Percentiles rank a stretch among this genome's conserved stretches.
These are phyloP conservation scores for Branchipolynoe longqiensis DNA, from an alignment of 2,888 invertebrate species.

Conservation along the genomic window DNA sequence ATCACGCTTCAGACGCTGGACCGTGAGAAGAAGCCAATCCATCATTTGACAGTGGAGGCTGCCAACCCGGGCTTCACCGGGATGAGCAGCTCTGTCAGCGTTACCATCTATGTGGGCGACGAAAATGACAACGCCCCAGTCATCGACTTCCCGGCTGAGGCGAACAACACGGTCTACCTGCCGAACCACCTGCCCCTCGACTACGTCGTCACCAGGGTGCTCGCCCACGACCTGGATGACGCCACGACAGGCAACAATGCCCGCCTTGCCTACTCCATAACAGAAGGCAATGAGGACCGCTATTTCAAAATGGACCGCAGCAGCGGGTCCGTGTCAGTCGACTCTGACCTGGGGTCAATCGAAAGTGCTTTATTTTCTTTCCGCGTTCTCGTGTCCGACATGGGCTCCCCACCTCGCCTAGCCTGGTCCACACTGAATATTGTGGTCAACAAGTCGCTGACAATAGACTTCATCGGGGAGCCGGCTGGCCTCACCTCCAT, in stretches of 20 bases:
- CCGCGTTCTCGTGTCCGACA: conserved; percentile 47
- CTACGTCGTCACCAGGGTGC: conserved; percentile 52
- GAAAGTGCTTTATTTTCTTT: conserved; percentile 32
- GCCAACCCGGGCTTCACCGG: conserved; percentile 41
- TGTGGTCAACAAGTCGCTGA: conserved; percentile 57
- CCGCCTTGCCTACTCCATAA: conserved; percentile 45
- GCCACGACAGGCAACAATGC: conserved; percentile 47
- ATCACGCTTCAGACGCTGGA: conserved; percentile 91
- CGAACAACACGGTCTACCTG: conserved; percentile 46
- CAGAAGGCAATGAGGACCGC: conserved; percentile 40
- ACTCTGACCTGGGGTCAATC: conserved; percentile 42
- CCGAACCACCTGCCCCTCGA: conserved; percentile 58
- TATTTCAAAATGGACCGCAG: conserved; percentile 36
- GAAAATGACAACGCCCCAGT: conserved; percentile 55
- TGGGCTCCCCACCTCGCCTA: conserved; percentile 24
- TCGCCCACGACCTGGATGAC: conserved; percentile 57
- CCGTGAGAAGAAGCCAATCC: conserved; percentile 89
- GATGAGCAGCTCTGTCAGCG: conserved; percentile 43
- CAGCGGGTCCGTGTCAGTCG: conserved; percentile 12
- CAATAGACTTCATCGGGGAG: conserved; percentile 31
- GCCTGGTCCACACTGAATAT: conserved; percentile 40
- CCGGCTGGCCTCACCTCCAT: conserved; percentile 6
- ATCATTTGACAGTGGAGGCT: conserved; percentile 89
- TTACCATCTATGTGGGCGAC: conserved; percentile 51
- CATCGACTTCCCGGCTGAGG: conserved; percentile 38